Conservation (phyloP, 2,113 vertebrate genomes). For the Astatoreochromis straeleni region DNA sequence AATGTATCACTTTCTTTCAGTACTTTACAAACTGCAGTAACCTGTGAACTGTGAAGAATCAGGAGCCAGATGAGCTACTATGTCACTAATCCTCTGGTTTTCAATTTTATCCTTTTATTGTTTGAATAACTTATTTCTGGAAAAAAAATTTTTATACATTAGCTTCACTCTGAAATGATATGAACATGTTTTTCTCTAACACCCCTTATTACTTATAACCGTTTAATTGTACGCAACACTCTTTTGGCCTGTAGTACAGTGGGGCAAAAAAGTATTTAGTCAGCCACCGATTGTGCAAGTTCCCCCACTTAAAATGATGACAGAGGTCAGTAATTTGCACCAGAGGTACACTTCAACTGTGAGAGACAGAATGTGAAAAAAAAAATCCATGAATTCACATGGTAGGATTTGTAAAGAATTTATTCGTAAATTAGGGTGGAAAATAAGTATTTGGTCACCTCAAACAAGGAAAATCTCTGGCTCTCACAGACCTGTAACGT, state of each 20-base stretch:
- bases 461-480: too few relatives aligned
- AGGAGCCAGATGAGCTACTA: not conserved
- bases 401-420: too few relatives aligned
- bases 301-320: too few relatives aligned
- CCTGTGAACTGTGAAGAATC: not conserved
- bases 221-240: not conserved
- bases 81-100: not conserved
- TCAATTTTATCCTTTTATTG: not conserved
- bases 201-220: not conserved
- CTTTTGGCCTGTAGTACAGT: not conserved
- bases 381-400: too few relatives aligned
- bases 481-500: too few relatives aligned
- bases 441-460: too few relatives aligned
- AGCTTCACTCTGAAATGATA: not conserved
- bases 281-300: too few relatives aligned
- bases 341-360: too few relatives aligned
- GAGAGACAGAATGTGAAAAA: too few relatives aligned
- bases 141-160: accelerated
- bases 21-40: not conserved
- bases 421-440: too few relatives aligned
- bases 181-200: not conserved
- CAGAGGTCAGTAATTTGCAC: too few relatives aligned
- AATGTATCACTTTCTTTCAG: not conserved
- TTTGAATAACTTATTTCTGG: not conserved
- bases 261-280: too few relatives aligned